phyloP scores from a whole-genome alignment of 1,140 invertebrate genomes.

The Choristoneura fumiferana region DNA sequence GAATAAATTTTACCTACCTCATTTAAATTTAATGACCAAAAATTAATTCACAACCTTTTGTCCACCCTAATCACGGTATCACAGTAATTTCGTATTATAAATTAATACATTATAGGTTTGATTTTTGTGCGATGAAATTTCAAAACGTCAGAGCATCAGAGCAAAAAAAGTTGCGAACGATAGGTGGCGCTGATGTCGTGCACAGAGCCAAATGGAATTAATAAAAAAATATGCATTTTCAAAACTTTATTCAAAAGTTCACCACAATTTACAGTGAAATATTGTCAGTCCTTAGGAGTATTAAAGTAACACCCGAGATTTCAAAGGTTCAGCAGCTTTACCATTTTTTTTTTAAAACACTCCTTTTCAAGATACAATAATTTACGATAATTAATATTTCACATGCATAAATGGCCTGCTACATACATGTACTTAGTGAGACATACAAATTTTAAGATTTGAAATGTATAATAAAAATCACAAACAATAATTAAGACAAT shows the following conservation, averaged over 20 bases:
- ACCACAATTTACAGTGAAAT: constrained; percentile 64
- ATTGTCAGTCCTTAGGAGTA: constrained; percentile 56
- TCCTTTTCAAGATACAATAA: constrained; percentile 6
- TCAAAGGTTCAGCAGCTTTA: background rate
- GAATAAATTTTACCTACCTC: too few species aligned
- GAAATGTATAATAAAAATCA: constrained; percentile 6
- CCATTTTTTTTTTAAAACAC: background rate
- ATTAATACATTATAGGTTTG: too few species aligned
- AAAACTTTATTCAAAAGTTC: constrained; percentile 66
- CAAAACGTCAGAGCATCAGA: too few species aligned
- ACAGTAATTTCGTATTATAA: too few species aligned
- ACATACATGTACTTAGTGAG: constrained; percentile 13
- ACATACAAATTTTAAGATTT: constrained; percentile 11
- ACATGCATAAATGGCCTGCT: constrained; percentile 5
- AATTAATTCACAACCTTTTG: too few species aligned
- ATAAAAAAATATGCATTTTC: too few species aligned
- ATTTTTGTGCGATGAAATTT: too few species aligned
- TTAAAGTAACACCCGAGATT: constrained; percentile 30
- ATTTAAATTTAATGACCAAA: too few species aligned
- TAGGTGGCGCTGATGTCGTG: too few species aligned
- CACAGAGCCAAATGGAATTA: too few species aligned
- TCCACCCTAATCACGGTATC: too few species aligned
- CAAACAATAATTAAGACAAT: constrained; percentile 9
- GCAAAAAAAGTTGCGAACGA: too few species aligned
- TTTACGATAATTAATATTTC: constrained; percentile 14